A percentile compares a stretch with the other conserved stretches of the same genome.
These are phyloP conservation scores for Cantharis lateralis DNA, from an alignment of 2,888 invertebrate species.

Conservation along the genomic window DNA sequence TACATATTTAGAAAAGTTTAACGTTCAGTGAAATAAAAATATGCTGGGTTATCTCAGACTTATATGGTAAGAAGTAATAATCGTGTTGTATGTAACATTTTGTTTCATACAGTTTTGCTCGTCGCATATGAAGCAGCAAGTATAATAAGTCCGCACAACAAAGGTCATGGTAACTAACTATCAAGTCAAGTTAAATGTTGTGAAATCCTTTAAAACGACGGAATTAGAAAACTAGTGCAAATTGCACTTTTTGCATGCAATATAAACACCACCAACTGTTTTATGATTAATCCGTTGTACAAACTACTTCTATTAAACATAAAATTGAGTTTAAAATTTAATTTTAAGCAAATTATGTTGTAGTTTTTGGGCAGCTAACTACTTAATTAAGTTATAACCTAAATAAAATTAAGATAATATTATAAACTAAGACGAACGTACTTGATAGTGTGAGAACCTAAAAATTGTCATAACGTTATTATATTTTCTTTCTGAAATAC, in stretches of 20 bases:
- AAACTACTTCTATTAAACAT: constrained; percentile 5
- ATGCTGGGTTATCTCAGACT: background rate
- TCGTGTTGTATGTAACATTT: background rate
- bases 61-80: background rate
- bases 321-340: background rate
- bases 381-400: background rate
- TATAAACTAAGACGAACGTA: background rate
- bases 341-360: background rate
- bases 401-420: background rate
- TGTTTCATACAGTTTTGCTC: background rate
- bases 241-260: background rate
- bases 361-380: background rate
- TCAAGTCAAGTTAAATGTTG: constrained; percentile 3
- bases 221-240: constrained; percentile 1
- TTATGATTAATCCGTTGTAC: constrained; percentile 1
- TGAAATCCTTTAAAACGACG: background rate
- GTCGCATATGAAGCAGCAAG: background rate
- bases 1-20: background rate
- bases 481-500: background rate
- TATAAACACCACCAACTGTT: background rate
- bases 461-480: background rate
- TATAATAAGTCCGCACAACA: background rate
- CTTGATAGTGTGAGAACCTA: background rate
- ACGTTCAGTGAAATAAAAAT: background rate
- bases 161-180: constrained; percentile 27